Conservation (phyloP, 2,888 invertebrate species). For the Diploptera punctata region DNA sequence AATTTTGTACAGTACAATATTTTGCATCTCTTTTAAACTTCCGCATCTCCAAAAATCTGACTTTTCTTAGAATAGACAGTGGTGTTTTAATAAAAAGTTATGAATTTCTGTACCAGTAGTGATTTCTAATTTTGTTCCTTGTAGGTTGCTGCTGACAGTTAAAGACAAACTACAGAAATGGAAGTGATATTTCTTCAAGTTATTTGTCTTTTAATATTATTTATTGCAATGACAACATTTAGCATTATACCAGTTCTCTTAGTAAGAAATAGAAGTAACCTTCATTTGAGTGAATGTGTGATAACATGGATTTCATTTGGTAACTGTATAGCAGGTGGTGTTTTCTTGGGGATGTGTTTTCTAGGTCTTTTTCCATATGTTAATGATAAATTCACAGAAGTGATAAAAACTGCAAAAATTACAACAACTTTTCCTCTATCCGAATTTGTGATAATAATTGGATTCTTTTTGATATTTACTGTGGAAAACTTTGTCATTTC, state of each 20-base stretch:
- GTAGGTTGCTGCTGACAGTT: too few species aligned
- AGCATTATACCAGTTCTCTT: slow-evolving; percentile 41
- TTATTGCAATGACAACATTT: slow-evolving; percentile 39
- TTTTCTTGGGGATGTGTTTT: slow-evolving; percentile 54
- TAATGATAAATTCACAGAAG: slow-evolving; percentile 47
- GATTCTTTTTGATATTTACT: slow-evolving; percentile 51
- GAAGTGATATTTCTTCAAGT: slow-evolving; percentile 38
- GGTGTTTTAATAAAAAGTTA: too few species aligned
- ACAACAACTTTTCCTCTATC: slow-evolving; percentile 47
- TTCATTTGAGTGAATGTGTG: slow-evolving; percentile 35
- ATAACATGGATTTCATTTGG: slow-evolving; percentile 40
- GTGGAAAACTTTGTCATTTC: slow-evolving; percentile 46
- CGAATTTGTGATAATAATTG: slow-evolving; percentile 49
- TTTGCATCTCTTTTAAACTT: too few species aligned
- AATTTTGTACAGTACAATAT: too few species aligned
- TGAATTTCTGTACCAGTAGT: too few species aligned
- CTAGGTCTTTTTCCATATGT: slow-evolving; percentile 53
- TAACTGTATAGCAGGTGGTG: slow-evolving; percentile 54
- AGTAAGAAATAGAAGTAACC: slow-evolving; percentile 37
- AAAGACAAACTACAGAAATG: slow-evolving; percentile 24
- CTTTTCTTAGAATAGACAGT: too few species aligned
- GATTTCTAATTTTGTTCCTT: too few species aligned
- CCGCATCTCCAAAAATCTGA: too few species aligned
- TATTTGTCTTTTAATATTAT: slow-evolving; percentile 36
- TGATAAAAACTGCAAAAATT: slow-evolving; percentile 45